These are phyloP conservation scores for Hemichromis elongatus DNA, from an alignment of 2,113 vertebrate species.

Conservation along the genomic window DNA sequence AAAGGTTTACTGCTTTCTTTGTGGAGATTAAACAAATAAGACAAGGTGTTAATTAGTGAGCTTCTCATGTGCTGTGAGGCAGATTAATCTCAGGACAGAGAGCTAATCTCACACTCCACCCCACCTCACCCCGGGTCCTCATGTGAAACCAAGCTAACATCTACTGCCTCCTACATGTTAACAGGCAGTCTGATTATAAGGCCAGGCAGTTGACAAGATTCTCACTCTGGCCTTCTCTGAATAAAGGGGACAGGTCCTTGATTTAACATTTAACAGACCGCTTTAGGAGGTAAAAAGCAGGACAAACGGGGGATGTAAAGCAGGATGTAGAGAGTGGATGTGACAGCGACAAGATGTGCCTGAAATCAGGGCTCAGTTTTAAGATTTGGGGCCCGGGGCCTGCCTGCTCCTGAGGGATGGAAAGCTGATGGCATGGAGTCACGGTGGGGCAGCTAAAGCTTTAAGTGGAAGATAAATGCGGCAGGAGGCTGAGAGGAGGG, in stretches of 20 bases:
- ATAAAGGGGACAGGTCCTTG: neutral
- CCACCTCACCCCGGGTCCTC: neutral
- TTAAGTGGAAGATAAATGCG: conserved; percentile 53
- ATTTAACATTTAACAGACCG: conserved; percentile 37
- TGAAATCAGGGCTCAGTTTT: neutral
- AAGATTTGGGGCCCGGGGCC: neutral
- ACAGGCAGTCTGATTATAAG: neutral
- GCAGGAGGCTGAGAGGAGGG: neutral
- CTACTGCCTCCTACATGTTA: neutral
- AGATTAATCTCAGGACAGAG: neutral
- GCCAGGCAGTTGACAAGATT: neutral
- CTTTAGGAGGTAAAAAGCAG: conserved; percentile 36
- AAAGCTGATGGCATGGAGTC: conserved; percentile 19
- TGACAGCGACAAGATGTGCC: neutral
- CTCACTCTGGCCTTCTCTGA: neutral
- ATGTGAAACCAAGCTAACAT: neutral
- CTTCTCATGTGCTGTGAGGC: neutral
- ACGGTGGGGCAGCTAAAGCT: conserved; percentile 32
- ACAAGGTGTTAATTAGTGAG: neutral
- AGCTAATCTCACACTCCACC: neutral
- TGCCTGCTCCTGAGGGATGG: conserved; percentile 3
- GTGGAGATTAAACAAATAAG: neutral
- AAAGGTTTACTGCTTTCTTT: neutral
- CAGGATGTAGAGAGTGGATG: neutral
- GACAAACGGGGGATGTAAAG: conserved; percentile 14